Evolutionary conservation across 2,113 vertebrate genomes (phyloP), one percentile per base, ranked within the genome.

Genomic region (Python bivittatus): DNA sequence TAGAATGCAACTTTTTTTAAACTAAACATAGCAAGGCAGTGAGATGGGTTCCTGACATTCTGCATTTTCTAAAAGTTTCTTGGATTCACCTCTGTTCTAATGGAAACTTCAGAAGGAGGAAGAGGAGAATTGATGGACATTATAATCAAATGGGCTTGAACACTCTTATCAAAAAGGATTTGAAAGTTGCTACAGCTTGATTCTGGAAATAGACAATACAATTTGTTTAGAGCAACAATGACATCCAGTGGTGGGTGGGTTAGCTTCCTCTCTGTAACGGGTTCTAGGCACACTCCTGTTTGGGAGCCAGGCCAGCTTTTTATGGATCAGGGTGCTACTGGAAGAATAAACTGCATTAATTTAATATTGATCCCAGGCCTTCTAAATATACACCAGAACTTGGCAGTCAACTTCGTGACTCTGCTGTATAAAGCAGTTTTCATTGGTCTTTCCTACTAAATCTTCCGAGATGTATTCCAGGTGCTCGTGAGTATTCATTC

Each of bases 171-270:
- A 22, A 38, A 22, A 58, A 94, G 58, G 72, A 57, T 85, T 90
- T 88, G 68, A 91, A 96, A 96, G 68, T 87, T 68, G 91, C 57
- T 48, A 0, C 29, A 89, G 91, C 96, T 79, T 1, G 89, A 93
- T 29, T 20, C 92, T 83, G 91, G 92, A 90, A 96, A 94, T 23
- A 93, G 92, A 92, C 60, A 72, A 15, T 86, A 1, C 61, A 91
- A 92, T 85, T 96, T 96, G 90, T 97, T 95, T 96, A 92, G 95
- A 95, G 96, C 97, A 96, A 96, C 95, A 96, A 96, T 97, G 97
- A 96, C 97, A 97, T 96, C 96, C 96, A 96, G 97, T 96, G 97
- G 97, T 68, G 94, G 95, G 64, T 94, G 93, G 64, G n/a, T 33
- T n/a, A 6, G 92, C 79, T 97, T 27, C 96, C 92, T 61, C 94